phyloP scores from a whole-genome alignment of 2,888 invertebrate species.

The Nymphalis urticae region DNA sequence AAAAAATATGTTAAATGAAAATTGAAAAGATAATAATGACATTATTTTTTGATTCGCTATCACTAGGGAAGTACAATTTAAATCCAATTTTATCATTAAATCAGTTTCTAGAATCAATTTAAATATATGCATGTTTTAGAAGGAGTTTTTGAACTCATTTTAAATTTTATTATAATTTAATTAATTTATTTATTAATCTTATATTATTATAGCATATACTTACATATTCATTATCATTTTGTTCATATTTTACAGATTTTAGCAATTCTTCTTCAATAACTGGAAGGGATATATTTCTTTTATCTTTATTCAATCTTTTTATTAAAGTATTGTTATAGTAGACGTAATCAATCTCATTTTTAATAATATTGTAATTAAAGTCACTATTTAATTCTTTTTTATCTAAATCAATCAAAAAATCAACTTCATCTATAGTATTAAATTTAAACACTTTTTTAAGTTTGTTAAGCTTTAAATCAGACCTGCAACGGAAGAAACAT shows the following conservation, averaged over 20 bases:
- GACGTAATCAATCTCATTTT: constrained; percentile 29
- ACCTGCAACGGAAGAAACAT: constrained; percentile 46
- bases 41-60: no score
- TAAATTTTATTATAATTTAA: no score
- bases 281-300: neutral
- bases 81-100: no score
- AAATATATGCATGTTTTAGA: neutral
- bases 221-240: constrained; percentile 15
- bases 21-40: no score
- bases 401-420: constrained; percentile 37
- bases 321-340: constrained; percentile 27
- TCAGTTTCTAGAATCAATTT: no score
- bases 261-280: constrained; percentile 14
- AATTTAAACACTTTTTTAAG: constrained; percentile 51
- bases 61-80: no score
- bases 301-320: constrained; percentile 8
- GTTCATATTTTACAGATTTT: constrained; percentile 9
- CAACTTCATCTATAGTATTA: constrained; percentile 50
- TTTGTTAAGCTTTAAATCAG: constrained; percentile 49
- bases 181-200: no score
- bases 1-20: no score
- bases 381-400: neutral
- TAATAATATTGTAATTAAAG: constrained; percentile 11
- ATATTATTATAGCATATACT: no score
- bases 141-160: no score